Evolutionary conservation across 2,797 vertebrate genomes (phyloP).

Genomic region (Mallotus villosus): DNA sequence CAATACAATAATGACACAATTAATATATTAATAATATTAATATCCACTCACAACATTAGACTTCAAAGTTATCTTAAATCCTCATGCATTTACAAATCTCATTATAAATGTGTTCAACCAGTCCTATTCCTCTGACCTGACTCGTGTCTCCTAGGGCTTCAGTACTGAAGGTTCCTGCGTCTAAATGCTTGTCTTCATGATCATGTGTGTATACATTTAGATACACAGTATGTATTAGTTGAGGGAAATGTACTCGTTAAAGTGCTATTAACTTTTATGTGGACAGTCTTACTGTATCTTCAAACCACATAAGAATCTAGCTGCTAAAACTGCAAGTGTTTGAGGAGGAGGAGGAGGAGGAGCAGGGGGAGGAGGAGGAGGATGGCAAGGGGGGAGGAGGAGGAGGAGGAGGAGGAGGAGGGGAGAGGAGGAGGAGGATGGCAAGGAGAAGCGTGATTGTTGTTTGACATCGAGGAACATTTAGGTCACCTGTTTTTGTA

Average conservation of each 20-base stretch:
- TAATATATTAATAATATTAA: too few species aligned
- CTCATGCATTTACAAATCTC: not conserved
- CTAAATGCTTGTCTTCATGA: conserved; percentile 55
- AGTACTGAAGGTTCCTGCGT: conserved; percentile 54
- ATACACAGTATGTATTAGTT: conserved; percentile 25
- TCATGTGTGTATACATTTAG: too few species aligned
- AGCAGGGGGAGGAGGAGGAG: conserved; percentile 20
- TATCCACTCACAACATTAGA: too few species aligned
- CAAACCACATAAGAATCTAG: conserved; percentile 77
- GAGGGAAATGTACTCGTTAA: conserved; percentile 70
- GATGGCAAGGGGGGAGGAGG: not conserved
- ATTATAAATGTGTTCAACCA: not conserved
- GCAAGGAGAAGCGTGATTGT: conserved; percentile 20
- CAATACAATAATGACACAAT: too few species aligned
- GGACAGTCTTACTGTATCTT: conserved; percentile 57
- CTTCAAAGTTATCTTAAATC: not conserved
- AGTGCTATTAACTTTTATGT: conserved; percentile 83
- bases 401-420: conserved; percentile 20
- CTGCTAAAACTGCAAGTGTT: conserved; percentile 78
- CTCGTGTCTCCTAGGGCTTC: not conserved
- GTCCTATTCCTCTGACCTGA: too few species aligned
- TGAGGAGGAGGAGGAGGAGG: conserved; percentile 39
- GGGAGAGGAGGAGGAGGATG: not conserved
- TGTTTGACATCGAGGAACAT: conserved; percentile 61
- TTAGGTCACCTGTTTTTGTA: conserved; percentile 81